A percentile compares a stretch with the other conserved stretches of the same genome.
Conservation (phyloP, 2,888 invertebrate species). For the Drosophila longiperda region DNA sequence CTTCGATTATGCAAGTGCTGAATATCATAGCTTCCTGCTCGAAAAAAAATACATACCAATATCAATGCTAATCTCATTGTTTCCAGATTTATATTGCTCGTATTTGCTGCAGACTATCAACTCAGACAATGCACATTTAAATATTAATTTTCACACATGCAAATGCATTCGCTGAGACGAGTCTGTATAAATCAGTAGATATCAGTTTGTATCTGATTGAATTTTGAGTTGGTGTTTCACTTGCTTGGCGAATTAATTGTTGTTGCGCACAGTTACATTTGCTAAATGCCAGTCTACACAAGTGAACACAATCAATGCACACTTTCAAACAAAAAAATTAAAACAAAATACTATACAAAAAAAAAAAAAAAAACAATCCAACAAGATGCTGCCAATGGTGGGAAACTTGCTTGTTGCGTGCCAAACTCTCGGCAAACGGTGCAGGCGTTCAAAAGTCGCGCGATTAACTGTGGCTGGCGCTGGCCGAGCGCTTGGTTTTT, state of each 20-base stretch:
- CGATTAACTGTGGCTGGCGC: slow-evolving; percentile 83
- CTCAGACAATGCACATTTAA: slow-evolving; percentile 63
- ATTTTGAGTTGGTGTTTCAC: slow-evolving; percentile 27
- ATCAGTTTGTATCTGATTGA: slow-evolving; percentile 20
- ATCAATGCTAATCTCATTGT: slow-evolving; percentile 72
- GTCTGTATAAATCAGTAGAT: slow-evolving; percentile 11
- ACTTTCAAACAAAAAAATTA: slow-evolving; percentile 29
- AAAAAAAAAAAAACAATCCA: slow-evolving; percentile 15
- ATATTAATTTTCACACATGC: slow-evolving; percentile 61
- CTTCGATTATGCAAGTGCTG: slow-evolving; percentile 29
- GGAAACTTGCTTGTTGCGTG: slow-evolving; percentile 42
- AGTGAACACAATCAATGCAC: slow-evolving; percentile 17
- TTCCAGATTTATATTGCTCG: slow-evolving; percentile 19
- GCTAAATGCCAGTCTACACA: slow-evolving; percentile 29
- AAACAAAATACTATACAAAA: slow-evolving; percentile 10
- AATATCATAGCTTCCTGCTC: slow-evolving; percentile 26
- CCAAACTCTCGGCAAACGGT: slow-evolving; percentile 42
- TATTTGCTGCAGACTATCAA: slow-evolving; percentile 15
- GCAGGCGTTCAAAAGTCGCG: slow-evolving; percentile 75
- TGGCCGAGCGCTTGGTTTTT: slow-evolving; percentile 82
- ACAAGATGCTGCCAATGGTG: slow-evolving; percentile 49
- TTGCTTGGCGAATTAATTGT: slow-evolving; percentile 22
- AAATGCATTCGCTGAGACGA: slow-evolving; percentile 15
- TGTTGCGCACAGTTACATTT: slow-evolving; percentile 44
- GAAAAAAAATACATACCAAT: slow-evolving; percentile 55